Conservation (phyloP, 2,113 vertebrate species). For the Sphaerodactylus townsendi region DNA sequence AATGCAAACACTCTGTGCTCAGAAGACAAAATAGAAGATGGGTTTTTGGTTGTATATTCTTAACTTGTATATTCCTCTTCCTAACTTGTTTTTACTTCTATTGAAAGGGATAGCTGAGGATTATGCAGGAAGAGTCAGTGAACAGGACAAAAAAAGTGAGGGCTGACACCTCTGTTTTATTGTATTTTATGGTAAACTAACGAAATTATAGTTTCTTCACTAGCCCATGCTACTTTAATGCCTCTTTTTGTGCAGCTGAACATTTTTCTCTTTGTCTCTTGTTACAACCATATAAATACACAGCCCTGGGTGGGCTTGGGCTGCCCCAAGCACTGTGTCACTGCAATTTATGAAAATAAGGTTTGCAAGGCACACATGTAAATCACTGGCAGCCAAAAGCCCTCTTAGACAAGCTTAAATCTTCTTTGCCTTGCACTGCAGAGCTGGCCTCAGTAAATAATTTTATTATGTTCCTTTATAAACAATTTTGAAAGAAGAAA, state of each 20-base stretch:
- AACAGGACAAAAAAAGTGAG: background rate
- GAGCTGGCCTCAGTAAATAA: slow-evolving; percentile 72
- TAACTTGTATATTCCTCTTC: no score
- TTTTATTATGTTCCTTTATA: slow-evolving; percentile 70
- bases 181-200: slow-evolving; percentile 38
- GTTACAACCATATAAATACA: slow-evolving; percentile 13
- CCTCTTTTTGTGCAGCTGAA: background rate
- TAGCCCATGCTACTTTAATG: slow-evolving; percentile 34
- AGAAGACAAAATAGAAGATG: background rate
- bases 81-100: background rate
- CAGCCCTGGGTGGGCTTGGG: slow-evolving; percentile 18
- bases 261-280: slow-evolving; percentile 2
- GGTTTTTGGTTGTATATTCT: background rate
- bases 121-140: background rate
- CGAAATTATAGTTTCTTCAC: slow-evolving; percentile 45
- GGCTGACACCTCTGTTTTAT: background rate
- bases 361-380: slow-evolving; percentile 55
- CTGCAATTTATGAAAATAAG: slow-evolving; percentile 12
- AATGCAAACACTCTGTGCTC: background rate
- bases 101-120: background rate
- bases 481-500: slow-evolving; percentile 71
- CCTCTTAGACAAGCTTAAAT: slow-evolving; percentile 63
- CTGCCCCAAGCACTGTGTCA: slow-evolving; percentile 33
- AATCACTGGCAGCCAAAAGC: slow-evolving; percentile 59
- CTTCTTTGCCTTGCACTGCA: slow-evolving; percentile 57